These are phyloP conservation scores for Lepidocolaptes lacrymiger DNA, from an alignment of 2,797 vertebrate genomes.

Conservation along the genomic window DNA sequence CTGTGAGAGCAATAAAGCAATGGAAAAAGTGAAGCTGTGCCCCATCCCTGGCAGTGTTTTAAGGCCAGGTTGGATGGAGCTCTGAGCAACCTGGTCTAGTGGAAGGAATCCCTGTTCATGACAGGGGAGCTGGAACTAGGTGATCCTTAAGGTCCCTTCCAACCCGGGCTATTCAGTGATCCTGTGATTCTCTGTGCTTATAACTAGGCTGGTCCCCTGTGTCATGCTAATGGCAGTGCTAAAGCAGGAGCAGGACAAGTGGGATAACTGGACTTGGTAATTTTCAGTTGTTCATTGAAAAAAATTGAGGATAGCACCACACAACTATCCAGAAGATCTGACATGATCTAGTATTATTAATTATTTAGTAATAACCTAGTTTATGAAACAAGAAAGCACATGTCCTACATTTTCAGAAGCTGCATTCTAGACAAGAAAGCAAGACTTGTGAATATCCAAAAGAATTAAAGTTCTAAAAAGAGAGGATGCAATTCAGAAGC, in stretches of 20 bases:
- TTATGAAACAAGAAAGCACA: neutral
- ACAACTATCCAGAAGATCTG: neutral
- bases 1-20: neutral
- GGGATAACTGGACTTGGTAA: neutral
- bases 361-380: neutral
- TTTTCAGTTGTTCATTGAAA: neutral
- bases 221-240: neutral
- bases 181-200: neutral
- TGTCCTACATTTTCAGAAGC: neutral
- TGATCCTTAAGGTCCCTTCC: neutral
- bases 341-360: neutral
- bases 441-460: neutral
- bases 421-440: neutral
- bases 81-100: neutral
- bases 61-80: neutral
- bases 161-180: neutral
- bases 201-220: neutral
- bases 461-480: neutral
- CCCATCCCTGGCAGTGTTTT: accelerated
- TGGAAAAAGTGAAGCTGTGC: neutral
- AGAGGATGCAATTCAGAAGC: neutral
- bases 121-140: neutral
- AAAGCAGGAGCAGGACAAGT: neutral
- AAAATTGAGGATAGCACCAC: neutral
- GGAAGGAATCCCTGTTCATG: neutral